Conservation (phyloP, 2,113 vertebrate species). For the Anarrhichthys ocellatus region DNA sequence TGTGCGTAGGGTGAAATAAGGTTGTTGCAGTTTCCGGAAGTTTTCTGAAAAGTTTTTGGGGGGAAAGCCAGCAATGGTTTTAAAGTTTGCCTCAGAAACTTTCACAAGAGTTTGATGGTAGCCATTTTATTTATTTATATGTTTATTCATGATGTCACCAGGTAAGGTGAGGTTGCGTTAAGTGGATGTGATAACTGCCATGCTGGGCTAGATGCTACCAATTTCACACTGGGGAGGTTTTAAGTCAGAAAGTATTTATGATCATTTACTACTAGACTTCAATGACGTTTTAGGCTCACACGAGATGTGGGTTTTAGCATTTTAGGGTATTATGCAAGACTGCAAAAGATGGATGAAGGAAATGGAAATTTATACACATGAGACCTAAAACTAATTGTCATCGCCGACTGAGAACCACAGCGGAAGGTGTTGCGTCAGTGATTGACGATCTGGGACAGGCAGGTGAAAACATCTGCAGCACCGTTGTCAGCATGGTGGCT, state of each 20-base stretch:
- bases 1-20: not conserved
- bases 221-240: conserved; percentile 3
- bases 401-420: not conserved
- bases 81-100: not conserved
- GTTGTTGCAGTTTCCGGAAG: not conserved
- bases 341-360: not conserved
- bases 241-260: not conserved
- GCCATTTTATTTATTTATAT: conserved; percentile 7
- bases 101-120: not conserved
- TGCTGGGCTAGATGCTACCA: not conserved
- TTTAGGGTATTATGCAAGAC: not conserved
- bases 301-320: not conserved
- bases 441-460: not conserved
- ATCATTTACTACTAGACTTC: not conserved
- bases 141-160: conserved; percentile 2
- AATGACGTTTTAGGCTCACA: not conserved
- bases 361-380: conserved; percentile 24
- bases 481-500: not conserved
- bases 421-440: not conserved
- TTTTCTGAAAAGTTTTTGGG: not conserved
- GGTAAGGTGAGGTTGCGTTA: not conserved
- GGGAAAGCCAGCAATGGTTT: not conserved
- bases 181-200: not conserved
- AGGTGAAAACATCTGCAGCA: not conserved
- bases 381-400: not conserved